A percentile compares a stretch with the other conserved stretches of the same genome.
Conservation (phyloP, 2,797 vertebrate genomes). For the Notamacropus eugenii region DNA sequence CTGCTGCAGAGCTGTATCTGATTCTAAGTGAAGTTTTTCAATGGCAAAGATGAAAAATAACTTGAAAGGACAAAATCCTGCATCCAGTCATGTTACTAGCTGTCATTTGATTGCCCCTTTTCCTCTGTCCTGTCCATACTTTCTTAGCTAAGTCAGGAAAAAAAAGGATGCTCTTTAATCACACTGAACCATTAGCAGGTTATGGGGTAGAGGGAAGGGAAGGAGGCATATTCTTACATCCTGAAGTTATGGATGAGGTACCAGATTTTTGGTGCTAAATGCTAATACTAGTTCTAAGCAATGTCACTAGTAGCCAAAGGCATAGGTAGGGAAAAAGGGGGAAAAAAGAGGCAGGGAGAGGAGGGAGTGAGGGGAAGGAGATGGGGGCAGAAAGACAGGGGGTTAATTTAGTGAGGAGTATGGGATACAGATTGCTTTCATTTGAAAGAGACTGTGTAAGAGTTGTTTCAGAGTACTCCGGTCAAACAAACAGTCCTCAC, state of each 20-base stretch:
- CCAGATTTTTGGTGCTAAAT: not conserved
- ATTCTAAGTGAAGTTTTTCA: constrained; percentile 25
- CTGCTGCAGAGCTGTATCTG: not conserved
- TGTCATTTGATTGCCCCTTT: constrained; percentile 10
- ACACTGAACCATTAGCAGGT: constrained; percentile 6
- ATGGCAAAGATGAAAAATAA: constrained; percentile 29
- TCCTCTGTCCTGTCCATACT: constrained; percentile 29
- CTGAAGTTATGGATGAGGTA: constrained; percentile 4
- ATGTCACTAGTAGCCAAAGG: not conserved
- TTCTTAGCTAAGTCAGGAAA: constrained; percentile 45
- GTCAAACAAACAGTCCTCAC: too few relatives aligned
- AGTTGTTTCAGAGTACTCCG: too few relatives aligned
- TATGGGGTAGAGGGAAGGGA: constrained; percentile 18
- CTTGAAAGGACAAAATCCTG: not conserved
- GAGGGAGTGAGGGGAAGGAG: not conserved
- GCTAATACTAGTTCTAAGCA: not conserved
- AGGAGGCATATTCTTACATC: constrained; percentile 32
- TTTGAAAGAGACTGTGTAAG: not conserved
- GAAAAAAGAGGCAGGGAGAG: not conserved
- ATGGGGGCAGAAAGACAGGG: not conserved
- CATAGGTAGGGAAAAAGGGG: not conserved
- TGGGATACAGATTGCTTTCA: not conserved
- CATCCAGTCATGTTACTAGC: not conserved
- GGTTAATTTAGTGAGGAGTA: not conserved
- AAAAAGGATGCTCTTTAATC: constrained; percentile 21